A percentile compares a stretch with the other conserved stretches of the same genome.
phyloP scores from a whole-genome alignment of 2,113 vertebrate species.

The Noturus placidus region DNA sequence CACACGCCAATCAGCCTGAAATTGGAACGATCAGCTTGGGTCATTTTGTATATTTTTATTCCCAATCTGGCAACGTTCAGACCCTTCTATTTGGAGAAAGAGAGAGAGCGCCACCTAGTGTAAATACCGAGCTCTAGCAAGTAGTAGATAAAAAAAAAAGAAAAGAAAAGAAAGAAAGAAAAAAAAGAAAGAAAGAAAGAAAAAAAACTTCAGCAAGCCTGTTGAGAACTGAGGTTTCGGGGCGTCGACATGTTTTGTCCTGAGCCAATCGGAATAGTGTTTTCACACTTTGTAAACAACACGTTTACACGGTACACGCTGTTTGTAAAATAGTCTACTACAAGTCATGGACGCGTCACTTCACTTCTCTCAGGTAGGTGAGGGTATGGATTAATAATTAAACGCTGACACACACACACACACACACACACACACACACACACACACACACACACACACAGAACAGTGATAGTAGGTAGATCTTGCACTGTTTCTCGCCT shows the following conservation, averaged over 20 bases:
- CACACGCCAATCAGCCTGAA: too few species aligned
- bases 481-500: not conserved
- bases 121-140: not conserved
- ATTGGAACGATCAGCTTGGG: not conserved
- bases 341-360: not conserved
- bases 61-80: not conserved
- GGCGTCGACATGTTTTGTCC: constrained; percentile 53
- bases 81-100: not conserved
- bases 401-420: not conserved
- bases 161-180: not conserved
- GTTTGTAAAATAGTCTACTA: constrained; percentile 32
- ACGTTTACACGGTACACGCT: constrained; percentile 42
- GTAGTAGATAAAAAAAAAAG: not conserved
- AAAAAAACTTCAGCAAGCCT: not conserved
- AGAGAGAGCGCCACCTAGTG: constrained; percentile 34
- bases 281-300: constrained; percentile 61
- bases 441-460: not conserved
- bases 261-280: constrained; percentile 53
- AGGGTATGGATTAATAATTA: not conserved
- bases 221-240: constrained; percentile 24
- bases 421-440: not conserved
- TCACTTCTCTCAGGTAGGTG: constrained; percentile 39
- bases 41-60: not conserved
- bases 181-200: not conserved
- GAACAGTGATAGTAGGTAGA: not conserved